Evolutionary conservation across 2,113 vertebrate genomes (phyloP).

Genomic region (Gila orcuttii): DNA sequence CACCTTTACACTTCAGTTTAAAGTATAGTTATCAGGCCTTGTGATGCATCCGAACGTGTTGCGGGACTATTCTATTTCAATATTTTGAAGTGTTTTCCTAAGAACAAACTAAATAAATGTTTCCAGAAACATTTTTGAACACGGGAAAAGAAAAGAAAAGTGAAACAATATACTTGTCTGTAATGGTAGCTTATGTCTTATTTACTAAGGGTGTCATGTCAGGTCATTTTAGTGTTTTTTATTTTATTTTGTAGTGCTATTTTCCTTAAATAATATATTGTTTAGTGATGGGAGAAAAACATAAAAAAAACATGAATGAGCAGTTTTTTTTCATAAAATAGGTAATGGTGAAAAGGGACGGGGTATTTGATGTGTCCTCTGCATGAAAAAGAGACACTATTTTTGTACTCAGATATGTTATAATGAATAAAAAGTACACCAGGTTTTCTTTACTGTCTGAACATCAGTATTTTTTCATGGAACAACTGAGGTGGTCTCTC

Average conservation of each 20-base stretch:
- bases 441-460: constrained; percentile 16
- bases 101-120: background rate
- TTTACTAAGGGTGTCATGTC: constrained; percentile 22
- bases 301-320: background rate
- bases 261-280: constrained; percentile 38
- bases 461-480: constrained; percentile 44
- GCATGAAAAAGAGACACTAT: constrained; percentile 48
- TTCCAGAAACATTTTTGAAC: constrained; percentile 23
- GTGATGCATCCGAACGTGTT: background rate
- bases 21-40: constrained; percentile 16
- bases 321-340: constrained; percentile 10
- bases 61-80: constrained; percentile 22
- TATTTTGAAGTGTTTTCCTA: constrained; percentile 15
- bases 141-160: constrained; percentile 18
- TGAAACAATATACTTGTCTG: constrained; percentile 3
- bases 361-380: constrained; percentile 33
- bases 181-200: constrained; percentile 31
- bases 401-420: constrained; percentile 43
- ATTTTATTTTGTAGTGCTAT: constrained; percentile 37
- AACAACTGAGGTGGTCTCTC: constrained; percentile 11
- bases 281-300: constrained; percentile 28
- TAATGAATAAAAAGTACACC: constrained; percentile 14
- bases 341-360: constrained; percentile 30
- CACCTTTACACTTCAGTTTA: constrained; percentile 10
- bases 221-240: constrained; percentile 21